Evolutionary conservation across 1,140 invertebrate genomes (phyloP).

Genomic region (Doryteuthis pealeii): DNA sequence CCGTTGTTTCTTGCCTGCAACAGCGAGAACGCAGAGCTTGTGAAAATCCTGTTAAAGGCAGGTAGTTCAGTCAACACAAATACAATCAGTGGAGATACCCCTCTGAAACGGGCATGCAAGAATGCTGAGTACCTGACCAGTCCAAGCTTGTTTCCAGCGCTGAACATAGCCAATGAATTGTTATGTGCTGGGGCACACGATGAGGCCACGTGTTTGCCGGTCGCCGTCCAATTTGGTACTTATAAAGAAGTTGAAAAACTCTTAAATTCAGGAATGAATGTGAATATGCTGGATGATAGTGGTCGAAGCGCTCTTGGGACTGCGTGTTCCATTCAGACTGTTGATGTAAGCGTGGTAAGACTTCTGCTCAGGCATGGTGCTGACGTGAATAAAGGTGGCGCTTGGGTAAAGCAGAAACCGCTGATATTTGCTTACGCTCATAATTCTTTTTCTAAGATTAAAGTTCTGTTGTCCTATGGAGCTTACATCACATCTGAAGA

Average conservation of each 20-base stretch:
- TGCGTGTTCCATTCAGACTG: conserved; percentile 41
- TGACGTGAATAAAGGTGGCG: conserved; percentile 49
- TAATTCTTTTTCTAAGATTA: conserved; percentile 52
- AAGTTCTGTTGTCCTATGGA: conserved; percentile 48
- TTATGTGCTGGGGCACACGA: conserved; percentile 40
- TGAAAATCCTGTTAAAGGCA: conserved; percentile 34
- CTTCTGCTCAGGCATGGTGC: conserved; percentile 46
- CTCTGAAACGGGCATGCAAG: conserved; percentile 46
- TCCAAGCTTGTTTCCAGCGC: conserved; percentile 38
- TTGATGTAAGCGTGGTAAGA: conserved; percentile 37
- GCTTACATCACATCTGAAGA: conserved; percentile 44
- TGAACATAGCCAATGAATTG: conserved; percentile 45
- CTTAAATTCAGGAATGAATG: conserved; percentile 48
- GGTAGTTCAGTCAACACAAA: conserved; percentile 46
- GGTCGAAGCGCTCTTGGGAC: conserved; percentile 48
- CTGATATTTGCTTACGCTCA: conserved; percentile 52
- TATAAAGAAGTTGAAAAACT: conserved; percentile 41
- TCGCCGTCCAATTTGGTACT: conserved; percentile 46
- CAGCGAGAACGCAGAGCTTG: conserved; percentile 40
- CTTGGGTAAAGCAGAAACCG: conserved; percentile 51
- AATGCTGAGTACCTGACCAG: conserved; percentile 38
- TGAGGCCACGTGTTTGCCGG: conserved; percentile 46
- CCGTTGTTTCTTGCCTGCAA: conserved; percentile 65
- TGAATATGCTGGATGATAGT: conserved; percentile 52
- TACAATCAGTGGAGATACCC: conserved; percentile 41